Evolutionary conservation across 2,797 vertebrate species (phyloP).

Genomic region (Erethizon dorsatum): DNA sequence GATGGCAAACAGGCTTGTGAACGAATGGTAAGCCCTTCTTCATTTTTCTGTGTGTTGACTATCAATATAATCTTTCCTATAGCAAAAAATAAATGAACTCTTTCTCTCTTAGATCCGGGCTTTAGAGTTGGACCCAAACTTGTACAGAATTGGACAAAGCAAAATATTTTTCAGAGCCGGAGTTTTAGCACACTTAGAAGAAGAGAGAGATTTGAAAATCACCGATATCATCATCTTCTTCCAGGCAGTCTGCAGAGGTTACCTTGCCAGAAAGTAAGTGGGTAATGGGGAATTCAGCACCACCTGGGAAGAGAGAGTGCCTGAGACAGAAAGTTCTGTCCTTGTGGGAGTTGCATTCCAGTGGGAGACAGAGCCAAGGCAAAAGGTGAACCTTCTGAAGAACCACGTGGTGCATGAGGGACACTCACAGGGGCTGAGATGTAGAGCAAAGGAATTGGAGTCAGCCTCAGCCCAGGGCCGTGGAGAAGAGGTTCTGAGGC

Average conservation of each 20-base stretch:
- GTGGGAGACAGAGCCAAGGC: background rate
- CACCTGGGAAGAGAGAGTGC: background rate
- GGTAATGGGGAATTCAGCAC: fast-evolving
- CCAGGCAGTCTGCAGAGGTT: constrained; percentile 97
- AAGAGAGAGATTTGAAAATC: constrained; percentile 98
- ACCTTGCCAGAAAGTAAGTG: constrained; percentile 97
- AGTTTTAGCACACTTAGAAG: constrained; percentile 97
- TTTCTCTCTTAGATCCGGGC: constrained; percentile 93
- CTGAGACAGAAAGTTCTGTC: background rate
- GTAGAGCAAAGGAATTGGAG: background rate
- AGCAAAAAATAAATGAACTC: background rate
- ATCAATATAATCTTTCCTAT: background rate
- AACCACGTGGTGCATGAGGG: no score
- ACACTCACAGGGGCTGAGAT: background rate
- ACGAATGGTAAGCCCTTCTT: constrained; percentile 93
- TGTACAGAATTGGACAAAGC: constrained; percentile 98
- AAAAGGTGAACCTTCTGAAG: background rate
- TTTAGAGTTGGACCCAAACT: constrained; percentile 97
- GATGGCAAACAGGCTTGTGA: constrained; percentile 99
- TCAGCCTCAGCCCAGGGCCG: background rate
- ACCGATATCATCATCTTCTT: constrained; percentile 99
- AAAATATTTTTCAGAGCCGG: constrained; percentile 99
- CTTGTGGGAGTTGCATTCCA: background rate
- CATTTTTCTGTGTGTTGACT: background rate
- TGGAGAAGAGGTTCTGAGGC: background rate